Evolutionary conservation across 1,140 invertebrate species (phyloP).

Genomic region (Drosophila ercepeae): DNA sequence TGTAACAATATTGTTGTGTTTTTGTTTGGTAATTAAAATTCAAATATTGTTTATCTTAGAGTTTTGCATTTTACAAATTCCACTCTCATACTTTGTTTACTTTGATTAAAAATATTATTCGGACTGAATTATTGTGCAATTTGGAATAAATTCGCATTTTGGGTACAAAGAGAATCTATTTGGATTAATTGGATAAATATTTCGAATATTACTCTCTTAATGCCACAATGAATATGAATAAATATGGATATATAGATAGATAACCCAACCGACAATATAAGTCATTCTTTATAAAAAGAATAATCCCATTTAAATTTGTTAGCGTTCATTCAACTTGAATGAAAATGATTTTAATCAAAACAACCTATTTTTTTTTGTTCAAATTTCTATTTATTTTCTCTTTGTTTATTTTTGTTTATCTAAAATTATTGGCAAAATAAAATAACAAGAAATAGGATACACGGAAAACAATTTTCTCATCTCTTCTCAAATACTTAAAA

Average conservation of each 20-base stretch:
- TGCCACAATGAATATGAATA: not conserved
- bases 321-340: slow-evolving; percentile 11
- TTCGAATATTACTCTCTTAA: not conserved
- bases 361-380: slow-evolving; percentile 13
- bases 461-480: slow-evolving; percentile 33
- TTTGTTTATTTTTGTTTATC: slow-evolving; percentile 54
- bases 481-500: slow-evolving; percentile 44
- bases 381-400: slow-evolving; percentile 38
- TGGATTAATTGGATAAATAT: not conserved
- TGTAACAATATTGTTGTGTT: slow-evolving; percentile 12
- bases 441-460: slow-evolving; percentile 68
- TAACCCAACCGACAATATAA: not conserved
- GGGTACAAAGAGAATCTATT: not conserved
- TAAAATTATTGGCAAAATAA: slow-evolving; percentile 61
- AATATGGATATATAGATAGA: not conserved
- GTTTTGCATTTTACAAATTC: slow-evolving; percentile 29
- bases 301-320: slow-evolving; percentile 23
- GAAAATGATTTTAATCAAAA: slow-evolving; percentile 9
- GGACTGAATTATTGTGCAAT: not conserved
- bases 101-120: slow-evolving; percentile 13
- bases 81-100: slow-evolving; percentile 28
- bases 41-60: slow-evolving; percentile 27
- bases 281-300: slow-evolving; percentile 3
- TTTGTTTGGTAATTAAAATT: slow-evolving; percentile 40
- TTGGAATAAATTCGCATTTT: not conserved